Conservation (phyloP, 2,888 invertebrate species). For the Archaeoteleia sp. region DNA sequence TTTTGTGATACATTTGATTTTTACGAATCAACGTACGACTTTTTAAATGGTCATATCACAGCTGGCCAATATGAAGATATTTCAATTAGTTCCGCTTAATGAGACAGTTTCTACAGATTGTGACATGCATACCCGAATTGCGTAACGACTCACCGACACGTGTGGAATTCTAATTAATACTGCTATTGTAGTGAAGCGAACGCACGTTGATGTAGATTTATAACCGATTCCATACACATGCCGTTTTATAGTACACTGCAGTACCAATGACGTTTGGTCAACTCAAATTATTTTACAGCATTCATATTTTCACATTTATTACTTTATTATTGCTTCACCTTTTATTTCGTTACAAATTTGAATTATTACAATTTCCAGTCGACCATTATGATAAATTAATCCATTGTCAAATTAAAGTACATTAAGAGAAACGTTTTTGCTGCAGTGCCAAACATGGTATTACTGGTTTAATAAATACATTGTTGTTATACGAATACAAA, state of each 20-base stretch:
- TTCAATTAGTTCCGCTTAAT: conserved; percentile 50
- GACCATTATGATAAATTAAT: too few relatives aligned
- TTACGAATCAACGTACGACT: conserved; percentile 23
- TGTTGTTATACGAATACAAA: too few relatives aligned
- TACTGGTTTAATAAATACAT: too few relatives aligned
- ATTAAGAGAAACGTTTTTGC: too few relatives aligned
- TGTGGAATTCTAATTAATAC: conserved; percentile 51
- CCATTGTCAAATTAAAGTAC: too few relatives aligned
- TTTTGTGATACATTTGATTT: conserved; percentile 27
- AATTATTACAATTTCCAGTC: conserved; percentile 10
- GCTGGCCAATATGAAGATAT: conserved; percentile 48
- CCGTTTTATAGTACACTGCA: conserved; percentile 15
- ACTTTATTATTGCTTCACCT: background rate
- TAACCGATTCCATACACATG: conserved; percentile 34
- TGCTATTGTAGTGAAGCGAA: conserved; percentile 40
- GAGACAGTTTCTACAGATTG: conserved; percentile 49
- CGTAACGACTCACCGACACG: conserved; percentile 48
- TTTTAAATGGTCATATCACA: conserved; percentile 29
- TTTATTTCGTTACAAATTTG: background rate
- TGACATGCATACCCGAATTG: conserved; percentile 47
- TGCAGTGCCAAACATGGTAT: too few relatives aligned
- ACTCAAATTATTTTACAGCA: background rate
- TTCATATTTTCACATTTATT: too few relatives aligned
- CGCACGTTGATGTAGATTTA: conserved; percentile 44
- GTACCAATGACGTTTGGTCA: conserved; percentile 11